Evolutionary conservation across 2,888 invertebrate species (phyloP).

Genomic region (Gisinianus flammeolus): DNA sequence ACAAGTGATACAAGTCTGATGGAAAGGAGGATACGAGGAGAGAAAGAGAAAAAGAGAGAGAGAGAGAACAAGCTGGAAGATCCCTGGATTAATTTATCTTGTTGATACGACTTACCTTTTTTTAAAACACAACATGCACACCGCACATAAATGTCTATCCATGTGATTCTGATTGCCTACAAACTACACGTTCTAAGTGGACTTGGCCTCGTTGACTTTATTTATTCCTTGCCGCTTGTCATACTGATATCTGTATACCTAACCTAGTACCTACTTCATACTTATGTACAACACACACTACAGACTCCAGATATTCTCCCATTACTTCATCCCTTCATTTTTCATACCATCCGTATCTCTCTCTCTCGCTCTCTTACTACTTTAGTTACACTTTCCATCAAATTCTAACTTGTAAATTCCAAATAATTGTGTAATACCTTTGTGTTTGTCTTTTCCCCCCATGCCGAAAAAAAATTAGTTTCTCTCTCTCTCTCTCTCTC

Average conservation of each 20-base stretch:
- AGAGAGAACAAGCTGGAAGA: constrained; percentile 11
- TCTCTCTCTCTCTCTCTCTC: not conserved
- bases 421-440: no score
- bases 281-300: not conserved
- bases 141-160: constrained; percentile 33
- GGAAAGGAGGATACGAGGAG: not conserved
- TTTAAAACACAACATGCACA: not conserved
- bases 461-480: not conserved
- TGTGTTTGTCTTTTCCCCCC: not conserved
- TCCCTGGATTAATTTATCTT: constrained; percentile 39
- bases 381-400: not conserved
- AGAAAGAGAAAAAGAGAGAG: not conserved
- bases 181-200: constrained; percentile 20
- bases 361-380: not conserved
- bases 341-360: not conserved
- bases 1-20: not conserved
- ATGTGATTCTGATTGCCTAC: constrained; percentile 41
- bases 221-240: constrained; percentile 31
- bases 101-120: constrained; percentile 39
- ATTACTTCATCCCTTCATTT: not conserved
- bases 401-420: not conserved
- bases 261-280: no score
- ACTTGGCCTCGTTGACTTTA: constrained; percentile 24
- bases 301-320: no score
- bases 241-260: no score